phyloP scores from a whole-genome alignment of 2,113 vertebrate genomes.

The Neolamprologus falcicula region DNA sequence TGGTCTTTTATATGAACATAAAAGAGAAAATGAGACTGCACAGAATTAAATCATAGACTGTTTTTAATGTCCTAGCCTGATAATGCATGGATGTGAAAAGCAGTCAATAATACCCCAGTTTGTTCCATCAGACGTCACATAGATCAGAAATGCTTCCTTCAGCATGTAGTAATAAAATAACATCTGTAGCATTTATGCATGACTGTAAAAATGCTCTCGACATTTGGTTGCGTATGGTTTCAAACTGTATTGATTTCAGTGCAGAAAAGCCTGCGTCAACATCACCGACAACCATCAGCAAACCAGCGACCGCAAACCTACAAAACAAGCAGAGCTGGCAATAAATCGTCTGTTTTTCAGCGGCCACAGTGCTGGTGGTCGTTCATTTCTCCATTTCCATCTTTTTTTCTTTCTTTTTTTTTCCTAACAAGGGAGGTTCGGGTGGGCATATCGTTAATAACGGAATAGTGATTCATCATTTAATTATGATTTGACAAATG shows the following conservation, averaged over 20 bases:
- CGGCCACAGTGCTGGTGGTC: slow-evolving; percentile 32
- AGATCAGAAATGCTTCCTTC: neutral
- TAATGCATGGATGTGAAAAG: neutral
- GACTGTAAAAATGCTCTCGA: neutral
- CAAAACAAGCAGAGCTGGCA: slow-evolving; percentile 3
- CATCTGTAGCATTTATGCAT: neutral
- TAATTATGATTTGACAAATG: slow-evolving; percentile 99
- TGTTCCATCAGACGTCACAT: neutral
- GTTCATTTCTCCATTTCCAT: slow-evolving; percentile 35
- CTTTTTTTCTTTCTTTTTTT: neutral
- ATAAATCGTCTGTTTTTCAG: slow-evolving; percentile 29
- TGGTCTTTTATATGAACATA: neutral
- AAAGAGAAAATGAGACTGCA: neutral
- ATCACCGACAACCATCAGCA: neutral
- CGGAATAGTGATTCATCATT: slow-evolving; percentile 99
- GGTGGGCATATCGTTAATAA: slow-evolving; percentile 86
- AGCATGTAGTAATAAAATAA: neutral
- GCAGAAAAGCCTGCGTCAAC: neutral
- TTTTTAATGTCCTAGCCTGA: neutral
- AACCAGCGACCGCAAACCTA: neutral
- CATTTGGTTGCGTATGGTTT: neutral
- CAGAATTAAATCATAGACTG: neutral
- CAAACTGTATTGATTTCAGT: neutral
- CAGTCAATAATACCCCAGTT: neutral
- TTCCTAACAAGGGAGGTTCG: slow-evolving; percentile 42